A percentile compares a stretch with the other conserved stretches of the same genome.
Evolutionary conservation across 1,140 invertebrate genomes (phyloP).

Genomic region (Protaetia brevitarsis): DNA sequence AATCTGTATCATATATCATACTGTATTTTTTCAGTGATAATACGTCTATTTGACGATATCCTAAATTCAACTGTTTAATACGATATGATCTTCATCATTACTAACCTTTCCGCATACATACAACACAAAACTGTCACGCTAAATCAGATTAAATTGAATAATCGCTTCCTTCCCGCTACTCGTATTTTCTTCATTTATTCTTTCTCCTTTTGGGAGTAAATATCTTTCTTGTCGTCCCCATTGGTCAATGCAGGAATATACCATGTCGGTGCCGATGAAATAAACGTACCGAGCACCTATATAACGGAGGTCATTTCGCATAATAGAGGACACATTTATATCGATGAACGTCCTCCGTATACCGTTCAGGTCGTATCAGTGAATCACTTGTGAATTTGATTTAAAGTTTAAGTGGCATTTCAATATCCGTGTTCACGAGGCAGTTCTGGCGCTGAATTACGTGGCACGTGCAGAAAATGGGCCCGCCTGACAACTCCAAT

Average conservation of each 20-base stretch:
- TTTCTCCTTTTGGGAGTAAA: too few species aligned
- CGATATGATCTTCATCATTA: too few species aligned
- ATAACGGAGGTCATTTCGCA: neutral
- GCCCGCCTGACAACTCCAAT: neutral
- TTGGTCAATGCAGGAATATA: neutral
- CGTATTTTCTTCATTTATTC: too few species aligned
- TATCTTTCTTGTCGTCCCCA: too few species aligned
- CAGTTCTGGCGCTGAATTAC: constrained; percentile 32
- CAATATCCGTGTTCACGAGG: constrained; percentile 40
- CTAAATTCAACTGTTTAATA: too few species aligned
- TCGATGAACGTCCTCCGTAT: constrained; percentile 22
- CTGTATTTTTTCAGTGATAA: too few species aligned
- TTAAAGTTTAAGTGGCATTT: constrained; percentile 43
- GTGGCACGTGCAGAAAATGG: constrained; percentile 38
- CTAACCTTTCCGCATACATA: too few species aligned
- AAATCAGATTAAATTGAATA: too few species aligned
- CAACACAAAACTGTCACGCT: too few species aligned
- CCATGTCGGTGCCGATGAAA: neutral
- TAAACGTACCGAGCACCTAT: neutral
- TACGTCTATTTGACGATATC: too few species aligned
- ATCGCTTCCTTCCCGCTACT: too few species aligned
- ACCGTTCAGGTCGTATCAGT: constrained; percentile 29
- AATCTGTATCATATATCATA: too few species aligned
- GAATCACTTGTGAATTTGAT: constrained; percentile 41
- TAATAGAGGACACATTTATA: constrained; percentile 22